Percentiles rank a stretch among this genome's conserved stretches.
Conservation (phyloP, 2,797 vertebrate species). For the Nannoperca obscura region DNA sequence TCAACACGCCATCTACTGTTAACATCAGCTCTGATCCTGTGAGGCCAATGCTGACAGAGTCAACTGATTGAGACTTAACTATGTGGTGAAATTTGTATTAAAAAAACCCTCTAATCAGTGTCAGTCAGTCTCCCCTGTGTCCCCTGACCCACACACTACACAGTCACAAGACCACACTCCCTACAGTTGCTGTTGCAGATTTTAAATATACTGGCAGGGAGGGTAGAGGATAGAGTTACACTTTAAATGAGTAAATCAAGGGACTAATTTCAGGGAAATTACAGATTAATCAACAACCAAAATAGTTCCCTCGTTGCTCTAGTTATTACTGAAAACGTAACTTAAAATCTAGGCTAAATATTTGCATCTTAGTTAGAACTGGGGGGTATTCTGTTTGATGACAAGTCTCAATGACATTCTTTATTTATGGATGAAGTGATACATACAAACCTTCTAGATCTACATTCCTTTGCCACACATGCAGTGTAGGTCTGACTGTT, state of each 20-base stretch:
- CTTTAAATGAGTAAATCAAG: not conserved
- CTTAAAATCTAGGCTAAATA: not conserved
- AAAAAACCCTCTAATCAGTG: too few species aligned
- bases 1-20: too few species aligned
- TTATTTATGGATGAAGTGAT: not conserved
- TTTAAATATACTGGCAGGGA: too few species aligned
- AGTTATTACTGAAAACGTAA: not conserved
- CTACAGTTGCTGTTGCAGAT: too few species aligned
- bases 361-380: not conserved
- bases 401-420: not conserved
- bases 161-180: too few species aligned
- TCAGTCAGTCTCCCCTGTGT: too few species aligned
- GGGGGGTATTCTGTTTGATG: not conserved
- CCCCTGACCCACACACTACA: too few species aligned
- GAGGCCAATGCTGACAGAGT: too few species aligned
- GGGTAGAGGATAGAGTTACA: too few species aligned
- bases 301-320: not conserved
- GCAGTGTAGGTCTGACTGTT: not conserved
- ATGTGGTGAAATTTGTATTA: too few species aligned
- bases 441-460: not conserved
- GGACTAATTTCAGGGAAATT: not conserved
- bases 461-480: not conserved
- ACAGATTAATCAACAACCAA: not conserved
- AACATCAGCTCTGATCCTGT: too few species aligned
- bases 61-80: too few species aligned